Base-by-base conservation (phyloP, 1,140 invertebrate species). In the Trichonephila inaurata region DNA sequence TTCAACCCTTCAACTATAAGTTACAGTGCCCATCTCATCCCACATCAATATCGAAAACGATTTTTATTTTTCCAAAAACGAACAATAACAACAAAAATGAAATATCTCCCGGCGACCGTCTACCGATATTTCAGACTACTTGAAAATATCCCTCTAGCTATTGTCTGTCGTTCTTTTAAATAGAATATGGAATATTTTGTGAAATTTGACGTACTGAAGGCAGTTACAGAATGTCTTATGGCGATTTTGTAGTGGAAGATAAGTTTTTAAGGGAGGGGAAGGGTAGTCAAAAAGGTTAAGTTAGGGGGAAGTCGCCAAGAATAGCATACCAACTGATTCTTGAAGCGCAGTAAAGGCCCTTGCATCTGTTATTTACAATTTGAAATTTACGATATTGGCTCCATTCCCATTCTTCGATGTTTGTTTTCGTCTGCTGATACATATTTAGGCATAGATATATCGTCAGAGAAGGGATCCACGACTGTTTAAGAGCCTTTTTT, bases 361-460 rank as follows among this genome's bases (percentile, higher is more conserved):
- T n/a, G 82, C 44, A 8, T 24, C n/a, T 60, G 82, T 83, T 60
- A 83, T 60, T 83, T 58, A 58, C 82, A 60, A 83, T 83, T 83
- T 24, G 40, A 83, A 60, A 83, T 83, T 83, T 83, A 83, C 82
- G 82, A 83, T 83, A 83, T 83, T 83, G 82, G 82, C 82, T 83
- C 44, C 82, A 58, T 83, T 83, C 82, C 82, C 82, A 24, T n/a
- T 83, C 24, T n/a, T 58, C 44, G 51, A 19, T 60, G 28, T 83
- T 51, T 83, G 82, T 60, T 83, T 83, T 60, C 82, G 82, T 83
- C 82, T 83, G n/a, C 51, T 60, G 82, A 83, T 83, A 83, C 82
- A 83, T 60, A 83, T 83, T 83, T 60, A 83, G 82, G 82, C 44
- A 58, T n/a, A 51, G 51, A 60, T 83, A 60, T 83, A 83, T 83